phyloP scores from a whole-genome alignment of 2,113 vertebrate genomes.

The Cynopterus brachyotis region DNA sequence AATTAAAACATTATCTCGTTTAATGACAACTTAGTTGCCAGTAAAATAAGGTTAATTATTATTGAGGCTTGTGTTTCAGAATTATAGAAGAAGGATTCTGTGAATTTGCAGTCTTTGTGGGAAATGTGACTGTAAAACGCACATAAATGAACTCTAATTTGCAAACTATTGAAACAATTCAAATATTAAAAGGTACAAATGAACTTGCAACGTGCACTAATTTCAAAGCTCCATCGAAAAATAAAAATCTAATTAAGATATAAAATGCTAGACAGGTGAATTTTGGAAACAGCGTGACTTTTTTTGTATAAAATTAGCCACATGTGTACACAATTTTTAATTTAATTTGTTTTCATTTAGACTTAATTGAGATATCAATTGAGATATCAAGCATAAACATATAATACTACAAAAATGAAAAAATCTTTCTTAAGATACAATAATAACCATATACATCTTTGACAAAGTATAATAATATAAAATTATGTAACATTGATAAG shows the following conservation, averaged over 20 bases:
- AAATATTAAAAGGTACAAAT: constrained; percentile 54
- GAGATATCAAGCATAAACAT: neutral
- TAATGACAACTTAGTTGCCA: constrained; percentile 79
- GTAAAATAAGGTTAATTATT: constrained; percentile 81
- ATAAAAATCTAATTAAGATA: constrained; percentile 28
- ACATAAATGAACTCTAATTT: constrained; percentile 43
- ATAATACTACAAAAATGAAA: neutral
- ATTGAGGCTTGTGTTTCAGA: constrained; percentile 73
- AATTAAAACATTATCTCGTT: constrained; percentile 82
- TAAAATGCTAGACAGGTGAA: neutral
- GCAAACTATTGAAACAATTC: constrained; percentile 44
- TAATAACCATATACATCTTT: neutral
- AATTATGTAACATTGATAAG: neutral
- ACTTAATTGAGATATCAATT: neutral
- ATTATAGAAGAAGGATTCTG: constrained; percentile 56
- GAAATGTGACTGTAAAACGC: constrained; percentile 30
- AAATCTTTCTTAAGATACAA: neutral
- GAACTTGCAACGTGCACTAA: neutral
- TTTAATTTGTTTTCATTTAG: neutral
- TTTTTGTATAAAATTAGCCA: neutral
- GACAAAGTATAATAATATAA: neutral
- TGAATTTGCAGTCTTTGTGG: constrained; percentile 42
- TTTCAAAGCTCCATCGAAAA: constrained; percentile 37
- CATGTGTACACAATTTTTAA: neutral
- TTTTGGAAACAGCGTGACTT: neutral